Percentiles rank a stretch among this genome's conserved stretches.
Conservation (phyloP, 2,797 vertebrate species). For the Chromis chromis region DNA sequence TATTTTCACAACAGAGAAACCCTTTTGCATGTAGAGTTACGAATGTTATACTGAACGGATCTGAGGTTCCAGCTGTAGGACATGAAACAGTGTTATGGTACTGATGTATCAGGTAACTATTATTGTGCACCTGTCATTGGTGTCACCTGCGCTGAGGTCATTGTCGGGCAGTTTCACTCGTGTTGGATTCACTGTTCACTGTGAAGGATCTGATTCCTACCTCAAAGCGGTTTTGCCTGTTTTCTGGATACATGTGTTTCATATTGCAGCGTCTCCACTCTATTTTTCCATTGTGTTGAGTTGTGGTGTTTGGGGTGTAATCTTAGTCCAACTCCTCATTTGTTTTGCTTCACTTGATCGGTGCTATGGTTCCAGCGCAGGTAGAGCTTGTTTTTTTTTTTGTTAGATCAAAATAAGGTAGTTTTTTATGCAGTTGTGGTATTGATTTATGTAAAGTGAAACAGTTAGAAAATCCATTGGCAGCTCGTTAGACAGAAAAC, state of each 20-base stretch:
- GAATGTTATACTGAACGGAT: background rate
- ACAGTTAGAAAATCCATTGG: background rate
- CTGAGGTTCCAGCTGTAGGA: conserved; percentile 30
- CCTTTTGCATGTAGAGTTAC: background rate
- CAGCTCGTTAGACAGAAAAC: background rate
- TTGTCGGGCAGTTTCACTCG: conserved; percentile 50
- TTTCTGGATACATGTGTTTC: conserved; percentile 29
- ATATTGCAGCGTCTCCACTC: conserved; percentile 30
- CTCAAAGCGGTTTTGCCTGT: conserved; percentile 39
- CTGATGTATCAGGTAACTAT: conserved; percentile 56
- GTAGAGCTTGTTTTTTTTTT: background rate
- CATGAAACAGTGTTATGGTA: conserved; percentile 20
- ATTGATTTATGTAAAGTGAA: background rate
- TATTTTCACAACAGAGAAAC: background rate
- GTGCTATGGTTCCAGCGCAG: background rate
- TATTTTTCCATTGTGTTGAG: background rate
- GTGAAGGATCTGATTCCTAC: conserved; percentile 56
- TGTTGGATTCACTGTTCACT: conserved; percentile 18
- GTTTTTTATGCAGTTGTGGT: background rate
- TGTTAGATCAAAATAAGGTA: no score
- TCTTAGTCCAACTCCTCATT: conserved; percentile 4
- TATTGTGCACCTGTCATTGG: conserved; percentile 62
- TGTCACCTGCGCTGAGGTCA: conserved; percentile 27
- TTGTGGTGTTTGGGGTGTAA: conserved; percentile 11
- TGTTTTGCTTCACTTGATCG: conserved; percentile 16